Evolutionary conservation across 2,888 invertebrate genomes (phyloP).

Genomic region (Acanthosepion lycidas): DNA sequence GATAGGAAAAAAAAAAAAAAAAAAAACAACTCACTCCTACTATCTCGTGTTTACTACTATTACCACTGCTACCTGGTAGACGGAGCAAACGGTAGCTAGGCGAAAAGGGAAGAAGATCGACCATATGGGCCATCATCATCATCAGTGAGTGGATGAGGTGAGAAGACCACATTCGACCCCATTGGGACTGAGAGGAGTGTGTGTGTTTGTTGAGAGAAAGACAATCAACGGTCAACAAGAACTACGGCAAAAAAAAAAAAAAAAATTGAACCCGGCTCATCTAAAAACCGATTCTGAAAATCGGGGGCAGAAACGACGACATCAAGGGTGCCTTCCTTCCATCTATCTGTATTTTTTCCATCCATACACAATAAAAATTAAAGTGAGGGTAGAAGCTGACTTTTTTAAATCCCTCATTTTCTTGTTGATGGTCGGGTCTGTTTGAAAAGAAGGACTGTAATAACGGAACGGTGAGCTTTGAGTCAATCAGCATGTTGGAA

Average conservation of each 20-base stretch:
- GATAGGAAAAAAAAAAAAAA: neutral
- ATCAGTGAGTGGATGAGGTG: neutral
- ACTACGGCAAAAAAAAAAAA: neutral
- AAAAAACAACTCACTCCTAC: slow-evolving; percentile 41
- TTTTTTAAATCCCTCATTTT: neutral
- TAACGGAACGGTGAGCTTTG: too few relatives aligned
- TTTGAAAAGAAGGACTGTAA: neutral
- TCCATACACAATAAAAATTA: neutral
- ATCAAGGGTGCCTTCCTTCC: neutral
- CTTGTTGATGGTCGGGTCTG: neutral
- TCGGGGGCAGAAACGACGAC: neutral
- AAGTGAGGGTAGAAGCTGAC: neutral
- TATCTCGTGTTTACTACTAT: neutral
- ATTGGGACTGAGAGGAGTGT: neutral
- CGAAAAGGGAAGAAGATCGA: neutral
- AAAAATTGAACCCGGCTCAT: neutral
- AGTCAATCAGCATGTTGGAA: slow-evolving; percentile 61
- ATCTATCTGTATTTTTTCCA: slow-evolving; percentile 36
- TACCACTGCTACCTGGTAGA: neutral
- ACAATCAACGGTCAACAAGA: neutral
- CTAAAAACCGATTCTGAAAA: too few relatives aligned
- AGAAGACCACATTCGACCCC: neutral
- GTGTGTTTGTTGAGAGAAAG: neutral
- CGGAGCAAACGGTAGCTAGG: neutral
- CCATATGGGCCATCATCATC: slow-evolving; percentile 42